These are phyloP conservation scores for Spheniscus humboldti DNA, from an alignment of 2,797 vertebrate genomes.

Conservation along the genomic window DNA sequence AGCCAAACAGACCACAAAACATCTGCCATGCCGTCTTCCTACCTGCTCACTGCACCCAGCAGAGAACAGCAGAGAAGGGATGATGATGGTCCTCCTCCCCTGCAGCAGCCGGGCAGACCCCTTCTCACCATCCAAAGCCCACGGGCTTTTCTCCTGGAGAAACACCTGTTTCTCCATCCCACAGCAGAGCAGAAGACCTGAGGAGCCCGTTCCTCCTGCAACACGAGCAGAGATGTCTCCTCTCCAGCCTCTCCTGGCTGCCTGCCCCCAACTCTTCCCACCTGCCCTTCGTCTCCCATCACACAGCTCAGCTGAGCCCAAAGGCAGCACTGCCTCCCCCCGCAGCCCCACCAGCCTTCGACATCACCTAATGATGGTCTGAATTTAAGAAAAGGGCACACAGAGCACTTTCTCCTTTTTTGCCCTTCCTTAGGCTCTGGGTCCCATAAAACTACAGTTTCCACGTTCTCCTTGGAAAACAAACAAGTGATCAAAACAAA, in stretches of 20 bases:
- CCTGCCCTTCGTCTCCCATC: not conserved
- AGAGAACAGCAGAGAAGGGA: not conserved
- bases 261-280: not conserved
- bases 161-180: fast-evolving
- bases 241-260: not conserved
- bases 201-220: fast-evolving
- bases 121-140: fast-evolving
- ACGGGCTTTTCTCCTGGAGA: too few species aligned
- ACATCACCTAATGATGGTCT: fast-evolving
- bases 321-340: not conserved
- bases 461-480: not conserved
- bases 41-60: not conserved
- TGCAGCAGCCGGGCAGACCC: not conserved
- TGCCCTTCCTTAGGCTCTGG: not conserved
- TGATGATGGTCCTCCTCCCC: fast-evolving
- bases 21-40: not conserved
- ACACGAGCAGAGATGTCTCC: fast-evolving
- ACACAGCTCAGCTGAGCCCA: not conserved
- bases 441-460: not conserved
- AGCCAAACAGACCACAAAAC: not conserved
- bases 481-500: not conserved
- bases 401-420: not conserved
- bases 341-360: not conserved
- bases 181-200: fast-evolving
- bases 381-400: too few species aligned